phyloP scores from a whole-genome alignment of 2,113 vertebrate genomes.

The Hippolais icterina region DNA sequence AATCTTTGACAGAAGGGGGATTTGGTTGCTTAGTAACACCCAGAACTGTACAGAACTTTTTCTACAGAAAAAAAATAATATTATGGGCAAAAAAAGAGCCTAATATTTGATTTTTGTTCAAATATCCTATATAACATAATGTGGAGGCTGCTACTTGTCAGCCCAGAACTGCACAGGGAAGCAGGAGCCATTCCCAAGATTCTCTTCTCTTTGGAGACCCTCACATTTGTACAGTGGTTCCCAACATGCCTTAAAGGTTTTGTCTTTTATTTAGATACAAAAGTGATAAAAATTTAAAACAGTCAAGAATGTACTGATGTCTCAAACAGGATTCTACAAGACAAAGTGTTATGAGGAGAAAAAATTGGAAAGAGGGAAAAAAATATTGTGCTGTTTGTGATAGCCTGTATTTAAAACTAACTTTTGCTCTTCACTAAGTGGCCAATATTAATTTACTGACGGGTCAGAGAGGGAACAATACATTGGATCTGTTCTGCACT shows the following conservation, averaged over 20 bases:
- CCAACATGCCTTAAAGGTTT: background rate
- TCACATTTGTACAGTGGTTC: background rate
- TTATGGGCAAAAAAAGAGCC: background rate
- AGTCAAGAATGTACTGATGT: background rate
- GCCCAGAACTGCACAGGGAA: background rate
- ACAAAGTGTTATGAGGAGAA: background rate
- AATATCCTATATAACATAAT: background rate
- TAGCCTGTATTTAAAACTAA: background rate
- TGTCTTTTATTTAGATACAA: background rate
- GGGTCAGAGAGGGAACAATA: background rate
- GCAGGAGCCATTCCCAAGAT: background rate
- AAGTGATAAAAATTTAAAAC: background rate
- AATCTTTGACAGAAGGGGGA: slow-evolving; percentile 9
- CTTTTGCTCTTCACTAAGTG: slow-evolving; percentile 6
- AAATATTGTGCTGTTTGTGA: background rate
- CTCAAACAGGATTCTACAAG: background rate
- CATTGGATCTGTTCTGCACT: background rate
- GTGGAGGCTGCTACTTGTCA: background rate
- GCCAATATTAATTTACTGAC: slow-evolving; percentile 30
- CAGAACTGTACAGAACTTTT: background rate
- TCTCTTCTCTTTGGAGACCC: background rate
- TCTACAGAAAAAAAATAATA: background rate
- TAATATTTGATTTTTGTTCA: background rate
- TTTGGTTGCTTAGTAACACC: slow-evolving; percentile 16
- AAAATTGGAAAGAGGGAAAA: background rate